Evolutionary conservation across 2,888 invertebrate genomes (phyloP).

Genomic region (Campoplex capitator): DNA sequence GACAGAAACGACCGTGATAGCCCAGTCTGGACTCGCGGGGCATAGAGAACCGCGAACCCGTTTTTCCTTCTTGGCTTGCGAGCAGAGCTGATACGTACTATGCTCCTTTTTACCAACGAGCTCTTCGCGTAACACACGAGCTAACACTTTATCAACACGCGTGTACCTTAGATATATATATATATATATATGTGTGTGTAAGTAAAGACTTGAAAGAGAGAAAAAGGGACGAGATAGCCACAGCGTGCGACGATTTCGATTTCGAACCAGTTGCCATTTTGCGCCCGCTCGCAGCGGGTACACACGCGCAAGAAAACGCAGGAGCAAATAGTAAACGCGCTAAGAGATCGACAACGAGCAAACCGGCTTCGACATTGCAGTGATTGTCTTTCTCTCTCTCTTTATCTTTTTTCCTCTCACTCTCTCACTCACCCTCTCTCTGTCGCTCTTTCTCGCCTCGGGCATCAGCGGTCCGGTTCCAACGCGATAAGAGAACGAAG

Average conservation of each 20-base stretch:
- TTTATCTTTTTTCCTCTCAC: constrained; percentile 3
- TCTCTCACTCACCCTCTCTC: constrained; percentile 14
- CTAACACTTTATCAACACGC: constrained; percentile 56
- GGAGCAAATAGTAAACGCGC: constrained; percentile 51
- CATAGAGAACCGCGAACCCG: constrained; percentile 53
- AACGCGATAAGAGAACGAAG: constrained; percentile 55
- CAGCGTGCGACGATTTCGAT: constrained; percentile 65
- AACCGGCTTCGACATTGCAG: constrained; percentile 60
- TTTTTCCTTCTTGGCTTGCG: constrained; percentile 30
- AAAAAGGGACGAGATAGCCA: constrained; percentile 9
- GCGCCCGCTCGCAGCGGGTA: constrained; percentile 11
- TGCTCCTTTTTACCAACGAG: constrained; percentile 20
- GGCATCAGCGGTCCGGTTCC: constrained; percentile 49
- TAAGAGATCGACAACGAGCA: constrained; percentile 47
- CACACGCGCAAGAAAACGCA: constrained; percentile 10
- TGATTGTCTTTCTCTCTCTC: constrained; percentile 22
- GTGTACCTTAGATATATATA: neutral
- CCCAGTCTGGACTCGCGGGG: constrained; percentile 10
- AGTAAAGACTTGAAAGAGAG: neutral
- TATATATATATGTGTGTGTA: neutral
- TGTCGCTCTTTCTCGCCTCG: constrained; percentile 17
- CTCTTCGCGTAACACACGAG: constrained; percentile 46
- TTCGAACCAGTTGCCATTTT: constrained; percentile 66
- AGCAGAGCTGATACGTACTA: neutral
- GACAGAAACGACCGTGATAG: constrained; percentile 65